Evolutionary conservation across 1,140 invertebrate genomes (phyloP).

Genomic region (Globodera rostochiensis): DNA sequence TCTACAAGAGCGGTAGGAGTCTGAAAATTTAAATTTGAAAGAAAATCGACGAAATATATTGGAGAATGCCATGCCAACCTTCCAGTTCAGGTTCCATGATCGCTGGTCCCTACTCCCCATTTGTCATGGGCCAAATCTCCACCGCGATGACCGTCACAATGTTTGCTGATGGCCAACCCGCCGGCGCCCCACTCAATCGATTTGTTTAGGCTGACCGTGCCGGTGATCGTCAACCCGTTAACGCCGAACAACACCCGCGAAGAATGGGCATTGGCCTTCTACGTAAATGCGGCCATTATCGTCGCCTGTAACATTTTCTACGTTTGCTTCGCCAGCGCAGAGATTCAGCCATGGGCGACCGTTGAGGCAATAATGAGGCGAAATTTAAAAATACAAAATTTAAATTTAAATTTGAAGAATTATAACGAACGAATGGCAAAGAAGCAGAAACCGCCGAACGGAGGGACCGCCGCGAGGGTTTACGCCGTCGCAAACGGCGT

Average conservation of each 20-base stretch:
- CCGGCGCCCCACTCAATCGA: background rate
- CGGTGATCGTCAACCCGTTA: constrained; percentile 42
- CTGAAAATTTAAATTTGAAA: constrained; percentile 6
- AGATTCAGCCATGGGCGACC: constrained; percentile 35
- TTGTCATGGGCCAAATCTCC: constrained; percentile 43
- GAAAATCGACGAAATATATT: background rate
- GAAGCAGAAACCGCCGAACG: background rate
- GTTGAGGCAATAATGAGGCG: background rate
- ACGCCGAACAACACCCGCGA: constrained; percentile 39
- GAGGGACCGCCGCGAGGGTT: background rate
- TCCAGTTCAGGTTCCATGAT: constrained; percentile 37
- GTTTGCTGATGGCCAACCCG: background rate
- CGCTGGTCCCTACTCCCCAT: constrained; percentile 40
- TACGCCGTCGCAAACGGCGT: background rate
- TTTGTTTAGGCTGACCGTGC: constrained; percentile 27
- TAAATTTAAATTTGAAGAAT: background rate
- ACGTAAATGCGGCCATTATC: constrained; percentile 36
- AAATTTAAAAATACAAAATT: too few relatives aligned
- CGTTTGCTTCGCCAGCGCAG: constrained; percentile 36
- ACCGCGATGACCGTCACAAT: constrained; percentile 44
- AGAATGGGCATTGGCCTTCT: constrained; percentile 46
- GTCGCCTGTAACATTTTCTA: constrained; percentile 43
- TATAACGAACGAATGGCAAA: constrained; percentile 23
- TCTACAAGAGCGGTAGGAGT: constrained; percentile 38
- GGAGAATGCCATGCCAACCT: background rate